Conservation (phyloP, 2,797 vertebrate genomes). For the Gadopsis bispinosus region DNA sequence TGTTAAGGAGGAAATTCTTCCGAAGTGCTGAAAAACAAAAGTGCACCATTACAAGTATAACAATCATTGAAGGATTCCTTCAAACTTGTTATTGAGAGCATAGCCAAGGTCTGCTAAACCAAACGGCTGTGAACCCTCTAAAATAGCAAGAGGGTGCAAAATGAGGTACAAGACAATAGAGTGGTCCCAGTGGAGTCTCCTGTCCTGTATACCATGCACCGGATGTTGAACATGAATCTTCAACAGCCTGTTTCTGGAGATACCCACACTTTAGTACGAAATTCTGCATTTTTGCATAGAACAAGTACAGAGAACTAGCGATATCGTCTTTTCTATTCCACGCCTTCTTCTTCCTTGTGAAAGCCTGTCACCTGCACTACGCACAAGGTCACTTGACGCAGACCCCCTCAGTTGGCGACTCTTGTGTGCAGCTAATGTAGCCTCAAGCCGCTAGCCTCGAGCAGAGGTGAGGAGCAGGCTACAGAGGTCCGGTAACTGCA, state of each 20-base stretch:
- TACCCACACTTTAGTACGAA: not conserved
- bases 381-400: not conserved
- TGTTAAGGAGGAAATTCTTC: not conserved
- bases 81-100: not conserved
- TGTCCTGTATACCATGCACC: not conserved
- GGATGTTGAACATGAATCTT: not conserved
- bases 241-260: too few species aligned
- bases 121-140: not conserved
- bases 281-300: not conserved
- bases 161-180: not conserved
- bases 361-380: not conserved
- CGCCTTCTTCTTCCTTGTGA: not conserved
- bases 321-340: not conserved
- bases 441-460: not conserved
- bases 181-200: not conserved
- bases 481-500: not conserved
- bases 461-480: not conserved
- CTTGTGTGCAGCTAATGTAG: not conserved
- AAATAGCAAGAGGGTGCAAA: not conserved
- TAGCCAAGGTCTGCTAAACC: not conserved
- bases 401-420: not conserved
- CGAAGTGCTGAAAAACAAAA: not conserved
- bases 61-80: not conserved
- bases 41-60: not conserved
- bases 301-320: not conserved